A percentile compares a stretch with the other conserved stretches of the same genome.
Conservation (phyloP, 2,888 invertebrate species). For the Lepidocyrtinus sp. region DNA sequence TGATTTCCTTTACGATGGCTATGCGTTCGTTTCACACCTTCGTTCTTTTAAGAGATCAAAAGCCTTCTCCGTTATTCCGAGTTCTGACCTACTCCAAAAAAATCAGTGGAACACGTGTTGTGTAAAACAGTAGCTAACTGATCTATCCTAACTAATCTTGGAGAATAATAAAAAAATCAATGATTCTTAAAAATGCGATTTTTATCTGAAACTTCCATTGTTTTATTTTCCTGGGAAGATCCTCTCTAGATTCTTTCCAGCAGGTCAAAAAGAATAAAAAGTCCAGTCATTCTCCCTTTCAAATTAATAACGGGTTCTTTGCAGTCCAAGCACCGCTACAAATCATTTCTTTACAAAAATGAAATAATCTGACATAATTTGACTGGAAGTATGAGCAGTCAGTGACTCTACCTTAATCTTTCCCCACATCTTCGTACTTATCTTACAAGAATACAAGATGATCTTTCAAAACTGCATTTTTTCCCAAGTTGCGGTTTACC, state of each 20-base stretch:
- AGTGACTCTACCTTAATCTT: slow-evolving; percentile 16
- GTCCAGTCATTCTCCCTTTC: not conserved
- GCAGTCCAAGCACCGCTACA: not conserved
- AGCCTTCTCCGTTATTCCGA: not conserved
- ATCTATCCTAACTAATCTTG: not conserved
- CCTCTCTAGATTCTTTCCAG: too few relatives aligned
- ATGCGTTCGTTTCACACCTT: not conserved
- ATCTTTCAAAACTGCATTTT: slow-evolving; percentile 33
- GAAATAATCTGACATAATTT: not conserved
- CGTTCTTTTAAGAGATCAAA: not conserved
- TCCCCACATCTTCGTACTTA: slow-evolving; percentile 1
- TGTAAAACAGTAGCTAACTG: not conserved
- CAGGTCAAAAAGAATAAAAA: not conserved
- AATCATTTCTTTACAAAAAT: not conserved
- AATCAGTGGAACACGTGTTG: not conserved
- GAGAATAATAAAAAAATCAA: not conserved
- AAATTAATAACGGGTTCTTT: not conserved
- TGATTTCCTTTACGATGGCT: not conserved
- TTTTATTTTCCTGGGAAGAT: not conserved
- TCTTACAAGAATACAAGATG: slow-evolving; percentile 36
- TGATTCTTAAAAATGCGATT: not conserved
- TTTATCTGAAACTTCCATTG: not conserved
- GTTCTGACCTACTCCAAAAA: not conserved
- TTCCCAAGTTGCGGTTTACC: slow-evolving; percentile 48
- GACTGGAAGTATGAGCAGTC: not conserved